Evolutionary conservation across 2,888 invertebrate species (phyloP).

Genomic region (Cryptus armator): DNA sequence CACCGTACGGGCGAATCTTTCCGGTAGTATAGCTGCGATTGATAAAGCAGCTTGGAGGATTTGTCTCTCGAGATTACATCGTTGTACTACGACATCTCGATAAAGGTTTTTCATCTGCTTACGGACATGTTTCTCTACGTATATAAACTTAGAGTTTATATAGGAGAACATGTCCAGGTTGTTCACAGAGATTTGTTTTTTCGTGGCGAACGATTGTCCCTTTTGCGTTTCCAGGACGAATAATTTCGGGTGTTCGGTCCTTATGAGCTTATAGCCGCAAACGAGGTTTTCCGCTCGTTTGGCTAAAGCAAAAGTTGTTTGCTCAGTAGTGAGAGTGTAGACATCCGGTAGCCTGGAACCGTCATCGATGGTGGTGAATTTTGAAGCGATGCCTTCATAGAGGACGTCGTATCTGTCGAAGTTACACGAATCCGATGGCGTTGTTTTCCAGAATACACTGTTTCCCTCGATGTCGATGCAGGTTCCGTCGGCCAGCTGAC

Average conservation of each 20-base stretch:
- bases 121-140: no score
- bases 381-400: conserved; percentile 48
- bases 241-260: conserved; percentile 62
- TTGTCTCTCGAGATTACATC: no score
- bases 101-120: no score
- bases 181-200: conserved; percentile 19
- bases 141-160: no score
- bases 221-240: conserved; percentile 41
- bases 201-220: conserved; percentile 2
- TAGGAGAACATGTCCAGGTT: conserved; percentile 51
- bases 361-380: conserved; percentile 25
- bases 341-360: conserved; percentile 11
- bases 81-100: no score
- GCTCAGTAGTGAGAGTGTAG: conserved; percentile 29
- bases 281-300: conserved; percentile 14
- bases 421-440: conserved; percentile 42
- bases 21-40: no score
- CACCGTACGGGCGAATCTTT: no score
- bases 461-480: conserved; percentile 54
- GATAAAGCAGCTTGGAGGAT: no score
- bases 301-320: conserved; percentile 58
- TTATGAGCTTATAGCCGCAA: conserved; percentile 54
- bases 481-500: conserved; percentile 16
- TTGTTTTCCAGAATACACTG: conserved; percentile 46
- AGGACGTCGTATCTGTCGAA: no score